Percentiles rank a stretch among this genome's conserved stretches.
phyloP scores from a whole-genome alignment of 2,113 vertebrate genomes.

The Euleptes europaea region DNA sequence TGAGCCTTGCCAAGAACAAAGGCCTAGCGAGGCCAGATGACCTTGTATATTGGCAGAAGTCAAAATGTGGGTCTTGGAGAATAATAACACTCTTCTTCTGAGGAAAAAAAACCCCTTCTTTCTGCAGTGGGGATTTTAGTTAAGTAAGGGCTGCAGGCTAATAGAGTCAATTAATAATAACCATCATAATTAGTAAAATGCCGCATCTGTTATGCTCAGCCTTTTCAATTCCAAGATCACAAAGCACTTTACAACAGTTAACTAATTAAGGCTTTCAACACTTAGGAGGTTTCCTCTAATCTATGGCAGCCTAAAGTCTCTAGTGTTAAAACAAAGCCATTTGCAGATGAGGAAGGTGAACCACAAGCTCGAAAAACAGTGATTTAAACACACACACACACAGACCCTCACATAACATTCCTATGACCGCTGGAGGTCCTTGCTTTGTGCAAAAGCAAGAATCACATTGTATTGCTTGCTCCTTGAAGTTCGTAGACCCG shows the following conservation, averaged over 20 bases:
- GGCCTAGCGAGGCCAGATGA: neutral
- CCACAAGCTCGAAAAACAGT: neutral
- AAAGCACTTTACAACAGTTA: constrained; percentile 21
- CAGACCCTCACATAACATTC: neutral
- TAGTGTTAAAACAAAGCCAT: constrained; percentile 20
- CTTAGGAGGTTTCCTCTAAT: constrained; percentile 14
- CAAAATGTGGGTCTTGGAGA: constrained; percentile 26
- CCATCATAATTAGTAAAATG: constrained; percentile 19
- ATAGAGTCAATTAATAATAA: constrained; percentile 25
- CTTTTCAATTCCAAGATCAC: constrained; percentile 13
- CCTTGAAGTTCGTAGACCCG: neutral
- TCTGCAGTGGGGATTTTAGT: constrained; percentile 11
- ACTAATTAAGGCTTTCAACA: constrained; percentile 29
- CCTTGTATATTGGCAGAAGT: constrained; percentile 5
- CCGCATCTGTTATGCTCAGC: neutral
- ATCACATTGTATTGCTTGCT: neutral
- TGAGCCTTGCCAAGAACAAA: neutral
- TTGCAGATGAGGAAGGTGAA: constrained; percentile 15
- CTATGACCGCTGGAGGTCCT: neutral
- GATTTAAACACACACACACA: neutral
- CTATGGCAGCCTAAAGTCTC: constrained; percentile 27
- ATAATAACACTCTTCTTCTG: neutral
- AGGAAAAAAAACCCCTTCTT: neutral
- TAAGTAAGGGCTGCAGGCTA: constrained; percentile 8
- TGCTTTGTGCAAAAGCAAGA: neutral